Percentiles rank a stretch among this genome's conserved stretches.
Evolutionary conservation across 2,888 invertebrate species (phyloP).

Genomic region (Apamea anceps): DNA sequence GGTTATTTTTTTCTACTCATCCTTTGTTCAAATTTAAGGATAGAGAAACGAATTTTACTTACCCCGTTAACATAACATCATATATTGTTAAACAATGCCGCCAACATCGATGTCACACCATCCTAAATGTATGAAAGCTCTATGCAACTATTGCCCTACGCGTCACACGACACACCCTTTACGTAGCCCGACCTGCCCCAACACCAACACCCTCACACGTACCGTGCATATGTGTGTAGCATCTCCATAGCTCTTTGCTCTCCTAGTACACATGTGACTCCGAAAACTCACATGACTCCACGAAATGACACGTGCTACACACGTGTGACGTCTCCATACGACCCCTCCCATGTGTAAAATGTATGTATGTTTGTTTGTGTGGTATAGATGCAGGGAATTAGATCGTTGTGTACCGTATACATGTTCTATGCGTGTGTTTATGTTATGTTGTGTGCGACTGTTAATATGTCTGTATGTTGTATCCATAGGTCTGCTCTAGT

Average conservation of each 20-base stretch:
- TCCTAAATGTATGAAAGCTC: background rate
- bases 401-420: conserved; percentile 57
- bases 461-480: conserved; percentile 39
- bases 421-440: conserved; percentile 53
- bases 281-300: conserved; percentile 86
- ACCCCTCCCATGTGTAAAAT: conserved; percentile 58
- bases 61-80: background rate
- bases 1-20: background rate
- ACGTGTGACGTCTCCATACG: conserved; percentile 65
- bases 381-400: conserved; percentile 51
- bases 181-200: conserved; percentile 67
- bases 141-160: conserved; percentile 9
- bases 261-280: conserved; percentile 88
- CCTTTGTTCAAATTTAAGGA: background rate
- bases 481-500: conserved; percentile 9
- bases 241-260: conserved; percentile 74
- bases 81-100: background rate
- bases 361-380: conserved; percentile 66
- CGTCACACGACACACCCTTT: conserved; percentile 51
- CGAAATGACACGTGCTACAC: conserved; percentile 75
- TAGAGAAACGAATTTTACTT: background rate
- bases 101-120: background rate
- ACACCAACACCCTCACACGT: conserved; percentile 68
- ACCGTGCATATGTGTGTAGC: conserved; percentile 73
- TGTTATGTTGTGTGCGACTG: conserved; percentile 47